A percentile compares a stretch with the other conserved stretches of the same genome.
Evolutionary conservation across 2,797 vertebrate genomes (phyloP).

Genomic region (Aldrovandia affinis): DNA sequence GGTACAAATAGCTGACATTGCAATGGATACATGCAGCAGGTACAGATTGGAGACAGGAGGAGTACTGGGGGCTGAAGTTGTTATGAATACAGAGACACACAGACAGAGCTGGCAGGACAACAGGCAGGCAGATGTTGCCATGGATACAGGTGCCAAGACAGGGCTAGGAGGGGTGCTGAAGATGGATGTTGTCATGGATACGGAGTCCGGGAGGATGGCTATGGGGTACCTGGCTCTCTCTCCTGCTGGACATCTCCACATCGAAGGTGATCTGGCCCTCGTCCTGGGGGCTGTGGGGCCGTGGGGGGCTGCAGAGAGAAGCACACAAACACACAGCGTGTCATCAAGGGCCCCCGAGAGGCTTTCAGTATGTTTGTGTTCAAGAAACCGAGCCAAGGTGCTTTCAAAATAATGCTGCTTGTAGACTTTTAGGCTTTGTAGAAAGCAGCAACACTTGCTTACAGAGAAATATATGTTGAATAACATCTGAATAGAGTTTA

Average conservation of each 20-base stretch:
- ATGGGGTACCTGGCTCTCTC: slow-evolving; percentile 76
- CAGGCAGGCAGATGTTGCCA: slow-evolving; percentile 35
- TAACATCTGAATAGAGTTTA: too few relatives aligned
- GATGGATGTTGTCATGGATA: slow-evolving; percentile 35
- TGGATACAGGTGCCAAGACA: slow-evolving; percentile 51
- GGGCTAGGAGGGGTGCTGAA: background rate
- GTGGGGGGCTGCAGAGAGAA: slow-evolving; percentile 74
- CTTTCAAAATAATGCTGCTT: too few relatives aligned
- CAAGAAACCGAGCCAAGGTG: too few relatives aligned
- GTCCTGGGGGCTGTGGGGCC: slow-evolving; percentile 89
- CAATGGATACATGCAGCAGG: background rate
- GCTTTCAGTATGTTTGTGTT: too few relatives aligned
- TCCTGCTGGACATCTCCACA: slow-evolving; percentile 85
- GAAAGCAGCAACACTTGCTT: too few relatives aligned
- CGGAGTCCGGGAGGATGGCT: background rate
- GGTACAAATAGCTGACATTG: background rate
- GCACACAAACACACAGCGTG: background rate
- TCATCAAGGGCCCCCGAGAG: too few relatives aligned
- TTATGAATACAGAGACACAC: background rate
- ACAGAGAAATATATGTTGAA: too few relatives aligned
- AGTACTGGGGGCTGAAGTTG: background rate
- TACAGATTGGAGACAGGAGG: background rate
- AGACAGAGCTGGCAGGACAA: background rate
- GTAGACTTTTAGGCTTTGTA: too few relatives aligned
- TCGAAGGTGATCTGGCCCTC: slow-evolving; percentile 96